These are phyloP conservation scores for Rattus norvegicus DNA, from an alignment of 2,113 vertebrate genomes.

Conservation along the genomic window GRCr8 NC_086021.1:128551001-128551500, in stretches of 20 bases:
- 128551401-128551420: background rate
- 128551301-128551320: background rate
- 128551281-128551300: slow-evolving; percentile 36
- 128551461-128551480: background rate
- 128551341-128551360: slow-evolving; percentile 9
- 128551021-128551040: background rate
- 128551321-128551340: fast-evolving
- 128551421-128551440: slow-evolving; percentile 5
- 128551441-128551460: slow-evolving; percentile 20
- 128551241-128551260: slow-evolving; percentile 11
- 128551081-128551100: background rate
- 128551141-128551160: slow-evolving; percentile 45
- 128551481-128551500: background rate
- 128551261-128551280: background rate
- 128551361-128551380: background rate
- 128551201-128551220: slow-evolving; percentile 43
- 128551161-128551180: slow-evolving; percentile 68
- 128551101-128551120: slow-evolving; percentile 41
- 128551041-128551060: slow-evolving; percentile 25
- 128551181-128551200: slow-evolving; percentile 67
- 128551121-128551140: slow-evolving; percentile 63
- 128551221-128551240: background rate
- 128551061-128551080: background rate
- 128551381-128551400: slow-evolving; percentile 18
- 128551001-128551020: background rate